Evolutionary conservation across 1,140 invertebrate genomes (phyloP), one percentile per base, ranked within the genome.

Genomic region (Chelonus insularis): DNA sequence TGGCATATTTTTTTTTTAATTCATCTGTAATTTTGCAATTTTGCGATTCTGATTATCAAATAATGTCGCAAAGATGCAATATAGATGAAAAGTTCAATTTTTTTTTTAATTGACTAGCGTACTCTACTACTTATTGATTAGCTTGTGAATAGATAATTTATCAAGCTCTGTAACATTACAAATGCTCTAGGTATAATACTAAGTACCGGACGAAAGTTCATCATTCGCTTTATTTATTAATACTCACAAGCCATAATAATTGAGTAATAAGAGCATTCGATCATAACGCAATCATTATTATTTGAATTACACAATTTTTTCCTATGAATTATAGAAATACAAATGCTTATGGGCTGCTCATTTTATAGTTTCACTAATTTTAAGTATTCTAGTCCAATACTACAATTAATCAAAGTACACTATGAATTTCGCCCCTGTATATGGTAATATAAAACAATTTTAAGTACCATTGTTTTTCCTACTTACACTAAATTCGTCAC

Each of bases 21-120:
- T 60, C 32, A n/a, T 60, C 52, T 14, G 32, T 36, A 18, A 34
- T 54, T 45, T 20, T 16, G 25, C 34, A 34, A 18, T 41, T 21
- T 8, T 4, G 36, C 51, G 12, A 50, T 51, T 11, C 6, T 4
- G 9, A 34, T 34, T 16, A 18, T 59, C 57, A 21, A 7, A n/a
- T n/a, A n/a, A n/a, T n/a, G n/a, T n/a, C n/a, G n/a, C n/a, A n/a
- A n/a, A n/a, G n/a, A n/a, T n/a, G n/a, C n/a, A n/a, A n/a, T n/a
- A n/a, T n/a, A n/a, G n/a, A n/a, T 29, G 23, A 20, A 71, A 63
- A 57, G 72, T 68, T 68, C 61, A 12, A 25, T 55, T 45, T 25
- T 47, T 55, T 58, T 47, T 66, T 60, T 78, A 79, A 79, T 79
- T 79, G 77, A 79, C 77, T 79, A 79, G 75, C 71, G n/a, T 69